Evolutionary conservation across 2,888 invertebrate genomes (phyloP).

Genomic region (Meiosimyza platycephala): DNA sequence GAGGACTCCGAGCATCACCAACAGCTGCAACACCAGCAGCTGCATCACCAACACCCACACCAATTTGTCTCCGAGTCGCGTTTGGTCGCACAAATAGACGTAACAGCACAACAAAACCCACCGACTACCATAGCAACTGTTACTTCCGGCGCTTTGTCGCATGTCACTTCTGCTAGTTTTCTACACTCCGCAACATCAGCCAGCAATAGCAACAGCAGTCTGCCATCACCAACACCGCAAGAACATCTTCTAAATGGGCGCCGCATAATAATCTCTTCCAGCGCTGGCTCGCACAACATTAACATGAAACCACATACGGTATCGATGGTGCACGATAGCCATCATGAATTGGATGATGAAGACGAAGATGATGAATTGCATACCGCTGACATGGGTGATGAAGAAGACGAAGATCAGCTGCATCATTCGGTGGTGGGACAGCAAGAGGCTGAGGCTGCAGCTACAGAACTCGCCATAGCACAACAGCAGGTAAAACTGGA

Average conservation of each 20-base stretch:
- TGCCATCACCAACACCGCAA: conserved; percentile 33
- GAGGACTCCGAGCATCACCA: conserved; percentile 51
- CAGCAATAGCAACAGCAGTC: conserved; percentile 29
- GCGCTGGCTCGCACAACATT: conserved; percentile 2
- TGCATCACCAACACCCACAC: conserved; percentile 42
- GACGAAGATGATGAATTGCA: conserved; percentile 60
- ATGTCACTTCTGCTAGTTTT: conserved; percentile 32
- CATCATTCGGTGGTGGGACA: conserved; percentile 58
- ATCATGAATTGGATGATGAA: conserved; percentile 39
- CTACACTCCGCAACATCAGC: conserved; percentile 18
- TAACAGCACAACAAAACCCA: conserved; percentile 53
- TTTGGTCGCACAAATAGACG: conserved; percentile 37
- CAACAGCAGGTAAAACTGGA: conserved; percentile 56
- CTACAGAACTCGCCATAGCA: conserved; percentile 3
- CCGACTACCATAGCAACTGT: conserved; percentile 58
- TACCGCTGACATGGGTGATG: conserved; percentile 61
- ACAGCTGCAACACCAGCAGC: conserved; percentile 35
- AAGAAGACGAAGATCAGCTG: conserved; percentile 58
- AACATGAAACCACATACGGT: conserved; percentile 23
- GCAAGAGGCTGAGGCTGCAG: conserved; percentile 35
- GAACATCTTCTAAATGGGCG: conserved; percentile 54
- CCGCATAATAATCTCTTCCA: conserved; percentile 60
- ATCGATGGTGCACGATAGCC: conserved; percentile 31
- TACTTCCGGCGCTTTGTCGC: conserved; percentile 50
- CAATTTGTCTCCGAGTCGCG: conserved; percentile 38